Percentiles rank a stretch among this genome's conserved stretches.
Conservation (phyloP, 2,797 vertebrate genomes). For the Anguilla anguilla region DNA sequence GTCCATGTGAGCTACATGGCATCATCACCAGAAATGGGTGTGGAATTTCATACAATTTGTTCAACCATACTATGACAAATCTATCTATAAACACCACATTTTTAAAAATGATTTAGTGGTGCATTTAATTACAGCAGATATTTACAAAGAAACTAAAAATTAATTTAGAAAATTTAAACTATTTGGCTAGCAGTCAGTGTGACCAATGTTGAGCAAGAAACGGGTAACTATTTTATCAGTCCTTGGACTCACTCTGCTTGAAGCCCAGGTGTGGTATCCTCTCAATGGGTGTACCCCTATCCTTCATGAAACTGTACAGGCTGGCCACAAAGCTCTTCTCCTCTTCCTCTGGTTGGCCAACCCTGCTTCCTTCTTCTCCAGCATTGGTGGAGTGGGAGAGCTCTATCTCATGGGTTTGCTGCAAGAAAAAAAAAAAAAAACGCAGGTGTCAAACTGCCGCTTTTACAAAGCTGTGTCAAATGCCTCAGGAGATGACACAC, state of each 20-base stretch:
- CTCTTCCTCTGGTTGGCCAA: slow-evolving; percentile 60
- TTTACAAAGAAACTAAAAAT: background rate
- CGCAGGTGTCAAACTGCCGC: background rate
- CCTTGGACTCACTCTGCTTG: slow-evolving; percentile 86
- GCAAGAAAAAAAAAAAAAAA: background rate
- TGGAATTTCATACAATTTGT: background rate
- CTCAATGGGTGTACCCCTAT: slow-evolving; percentile 87
- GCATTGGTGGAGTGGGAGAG: slow-evolving; percentile 59
- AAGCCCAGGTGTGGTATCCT: slow-evolving; percentile 95
- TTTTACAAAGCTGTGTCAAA: background rate
- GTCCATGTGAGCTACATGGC: background rate
- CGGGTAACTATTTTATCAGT: background rate
- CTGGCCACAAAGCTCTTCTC: slow-evolving; percentile 85
- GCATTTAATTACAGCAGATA: background rate
- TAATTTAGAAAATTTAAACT: background rate
- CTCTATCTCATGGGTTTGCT: slow-evolving; percentile 73
- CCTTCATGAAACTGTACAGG: slow-evolving; percentile 92
- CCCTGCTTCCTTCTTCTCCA: slow-evolving; percentile 57
- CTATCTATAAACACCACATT: background rate
- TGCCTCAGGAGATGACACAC: background rate
- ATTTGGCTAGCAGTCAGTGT: background rate
- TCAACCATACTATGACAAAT: background rate
- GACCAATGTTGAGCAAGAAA: background rate
- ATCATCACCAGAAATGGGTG: background rate
- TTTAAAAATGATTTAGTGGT: background rate